Conservation (phyloP, 2,888 invertebrate species). For the Uropetala carovei region DNA sequence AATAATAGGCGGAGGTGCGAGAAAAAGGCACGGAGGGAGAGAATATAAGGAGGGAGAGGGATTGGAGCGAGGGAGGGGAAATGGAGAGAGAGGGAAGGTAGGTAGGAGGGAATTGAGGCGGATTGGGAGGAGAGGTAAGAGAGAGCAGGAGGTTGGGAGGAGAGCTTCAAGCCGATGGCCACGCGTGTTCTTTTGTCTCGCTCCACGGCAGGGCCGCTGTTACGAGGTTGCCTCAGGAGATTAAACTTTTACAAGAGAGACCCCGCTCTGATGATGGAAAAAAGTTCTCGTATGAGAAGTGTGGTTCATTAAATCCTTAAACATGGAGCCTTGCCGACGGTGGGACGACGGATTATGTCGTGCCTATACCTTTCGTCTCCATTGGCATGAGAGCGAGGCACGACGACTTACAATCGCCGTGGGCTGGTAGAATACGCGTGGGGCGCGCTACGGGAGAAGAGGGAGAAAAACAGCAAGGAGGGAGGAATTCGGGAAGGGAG, state of each 20-base stretch:
- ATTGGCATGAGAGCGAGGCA: not conserved
- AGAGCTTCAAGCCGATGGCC: not conserved
- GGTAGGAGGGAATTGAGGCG: not conserved
- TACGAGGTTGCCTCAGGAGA: not conserved
- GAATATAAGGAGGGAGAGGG: not conserved
- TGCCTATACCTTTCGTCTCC: not conserved
- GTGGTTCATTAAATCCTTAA: constrained; percentile 24
- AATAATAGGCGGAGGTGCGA: not conserved
- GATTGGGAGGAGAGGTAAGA: not conserved
- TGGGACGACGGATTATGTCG: constrained; percentile 10
- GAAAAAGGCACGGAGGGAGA: not conserved
- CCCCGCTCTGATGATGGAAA: not conserved
- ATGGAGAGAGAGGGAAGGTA: too few species aligned
- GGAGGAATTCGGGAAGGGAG: not conserved
- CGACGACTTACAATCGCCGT: not conserved
- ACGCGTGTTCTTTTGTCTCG: not conserved
- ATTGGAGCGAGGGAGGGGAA: not conserved
- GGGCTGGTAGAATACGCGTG: not conserved
- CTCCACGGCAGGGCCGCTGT: not conserved
- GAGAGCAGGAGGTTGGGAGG: not conserved
- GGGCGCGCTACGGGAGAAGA: not conserved
- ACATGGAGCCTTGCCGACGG: not conserved
- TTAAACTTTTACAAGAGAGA: not conserved
- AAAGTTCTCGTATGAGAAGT: constrained; percentile 10
- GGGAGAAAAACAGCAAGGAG: not conserved